Percentiles rank a stretch among this genome's conserved stretches.
Evolutionary conservation across 2,888 invertebrate species (phyloP).

Genomic region (Hyppa rectilinea): DNA sequence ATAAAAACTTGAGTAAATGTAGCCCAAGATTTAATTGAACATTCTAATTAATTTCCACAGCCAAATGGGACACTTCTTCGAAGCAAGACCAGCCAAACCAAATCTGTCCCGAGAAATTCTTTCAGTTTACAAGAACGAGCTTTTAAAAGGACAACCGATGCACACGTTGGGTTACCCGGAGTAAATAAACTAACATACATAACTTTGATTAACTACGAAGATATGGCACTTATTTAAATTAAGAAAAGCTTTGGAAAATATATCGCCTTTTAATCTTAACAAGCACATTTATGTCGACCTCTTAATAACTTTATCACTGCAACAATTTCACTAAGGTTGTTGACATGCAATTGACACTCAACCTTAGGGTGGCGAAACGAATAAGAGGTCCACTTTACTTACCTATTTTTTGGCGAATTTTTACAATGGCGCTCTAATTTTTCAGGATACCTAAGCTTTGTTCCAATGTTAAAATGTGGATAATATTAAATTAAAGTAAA

Average conservation of each 20-base stretch:
- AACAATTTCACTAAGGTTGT: neutral
- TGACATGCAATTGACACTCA: neutral
- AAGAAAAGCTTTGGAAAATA: conserved; percentile 16
- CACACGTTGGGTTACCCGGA: conserved; percentile 81
- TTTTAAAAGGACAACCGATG: conserved; percentile 82
- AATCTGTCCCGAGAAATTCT: conserved; percentile 86
- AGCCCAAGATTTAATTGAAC: neutral
- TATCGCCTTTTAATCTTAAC: conserved; percentile 20
- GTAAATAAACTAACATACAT: conserved; percentile 74
- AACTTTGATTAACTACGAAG: conserved; percentile 53
- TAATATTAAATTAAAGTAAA: too few relatives aligned
- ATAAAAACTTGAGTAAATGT: neutral
- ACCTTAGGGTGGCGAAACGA: neutral
- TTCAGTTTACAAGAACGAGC: conserved; percentile 88
- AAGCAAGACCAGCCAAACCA: conserved; percentile 86
- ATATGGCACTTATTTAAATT: conserved; percentile 36
- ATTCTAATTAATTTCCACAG: conserved; percentile 67
- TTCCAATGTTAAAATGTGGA: conserved; percentile 6
- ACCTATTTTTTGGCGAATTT: neutral
- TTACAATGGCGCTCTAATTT: neutral
- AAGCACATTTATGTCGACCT: neutral
- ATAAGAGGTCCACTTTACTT: neutral
- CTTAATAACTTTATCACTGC: neutral
- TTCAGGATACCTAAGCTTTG: conserved; percentile 8
- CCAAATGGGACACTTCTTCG: conserved; percentile 89